Evolutionary conservation across 2,888 invertebrate genomes (phyloP), one percentile per base, ranked within the genome.

Genomic region (Lasioglossum figueresi): DNA sequence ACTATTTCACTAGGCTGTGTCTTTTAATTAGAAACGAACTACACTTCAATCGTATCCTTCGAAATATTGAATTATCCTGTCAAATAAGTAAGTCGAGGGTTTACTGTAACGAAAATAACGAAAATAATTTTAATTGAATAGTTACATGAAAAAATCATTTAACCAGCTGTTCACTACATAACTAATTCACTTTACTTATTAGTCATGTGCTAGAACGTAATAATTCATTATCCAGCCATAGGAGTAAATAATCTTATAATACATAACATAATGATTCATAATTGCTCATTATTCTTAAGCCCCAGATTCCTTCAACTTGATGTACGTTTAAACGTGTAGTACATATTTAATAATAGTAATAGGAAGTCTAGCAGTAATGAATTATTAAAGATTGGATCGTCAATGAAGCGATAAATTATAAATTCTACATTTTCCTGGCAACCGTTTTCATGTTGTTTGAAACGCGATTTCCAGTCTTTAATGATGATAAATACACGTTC

Each of bases 401-500:
- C 31, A 63, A 63, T 16, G 63, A 10, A 66, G 34, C 19, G 16
- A 37, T 66, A 34, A 37, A 37, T 66, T 37, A 23, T 23, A 23
- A 34, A 23, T 66, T 23, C 19, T 4, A 68, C 4, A 23, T 37
- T 37, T 37, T 37, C 23, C 23, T 68, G 19, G 8, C 31, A 68
- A 34, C 68, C 0, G 37, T 68, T 37, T 68, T 23, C 68, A 37
- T 68, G 37, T 68, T 68, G 37, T 68, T 68, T 37, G 4, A 66
- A 31, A 23, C 68, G 10, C 68, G 37, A 68, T 68, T 68, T 68
- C 68, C 68, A 68, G 19, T 68, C 68, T 68, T 68, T 31, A 43
- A 74, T 74, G 81, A 43, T 75, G 71, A 81, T 74, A 83, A 83
- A 40, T 72, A 45, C 72, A 72, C 45, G 43, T 45, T 48, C 45